Percentiles rank a stretch among this genome's conserved stretches.
These are phyloP conservation scores for Pygoscelis antarcticus DNA, from an alignment of 2,113 vertebrate species.

Conservation along the genomic window DNA sequence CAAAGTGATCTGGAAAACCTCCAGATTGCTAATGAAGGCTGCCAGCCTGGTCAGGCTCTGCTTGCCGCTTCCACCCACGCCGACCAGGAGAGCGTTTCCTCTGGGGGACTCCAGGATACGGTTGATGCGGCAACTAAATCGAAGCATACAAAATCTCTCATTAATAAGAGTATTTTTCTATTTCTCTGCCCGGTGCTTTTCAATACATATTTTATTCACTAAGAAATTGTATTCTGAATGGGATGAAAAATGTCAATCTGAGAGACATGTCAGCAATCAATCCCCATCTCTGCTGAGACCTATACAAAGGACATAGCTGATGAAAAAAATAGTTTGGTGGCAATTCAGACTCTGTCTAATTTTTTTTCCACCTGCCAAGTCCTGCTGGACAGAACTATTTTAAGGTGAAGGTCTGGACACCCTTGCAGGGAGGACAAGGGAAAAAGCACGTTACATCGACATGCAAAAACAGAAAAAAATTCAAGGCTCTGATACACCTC, in stretches of 20 bases:
- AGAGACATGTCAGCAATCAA: background rate
- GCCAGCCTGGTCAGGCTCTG: constrained; percentile 95
- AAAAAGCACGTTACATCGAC: background rate
- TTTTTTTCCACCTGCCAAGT: background rate
- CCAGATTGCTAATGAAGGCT: constrained; percentile 90
- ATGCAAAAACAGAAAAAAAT: background rate
- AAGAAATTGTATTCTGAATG: background rate
- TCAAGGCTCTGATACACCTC: background rate
- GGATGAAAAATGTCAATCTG: background rate
- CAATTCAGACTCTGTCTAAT: background rate
- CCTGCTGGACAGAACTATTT: background rate
- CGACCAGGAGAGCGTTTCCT: constrained; percentile 90
- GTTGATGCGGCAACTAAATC: constrained; percentile 88
- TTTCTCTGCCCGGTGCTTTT: background rate
- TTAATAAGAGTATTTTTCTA: background rate
- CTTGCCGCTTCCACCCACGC: constrained; percentile 93
- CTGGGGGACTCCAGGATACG: constrained; percentile 90
- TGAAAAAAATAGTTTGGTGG: background rate
- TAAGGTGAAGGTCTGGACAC: background rate
- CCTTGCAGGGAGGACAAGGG: background rate
- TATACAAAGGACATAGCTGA: background rate
- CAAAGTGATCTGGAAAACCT: constrained; percentile 94
- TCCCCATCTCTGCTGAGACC: background rate
- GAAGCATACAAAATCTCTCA: background rate
- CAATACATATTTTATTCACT: background rate